These are phyloP conservation scores for Eustalomyia histrio DNA, from an alignment of 2,888 invertebrate genomes.

Conservation along the genomic window DNA sequence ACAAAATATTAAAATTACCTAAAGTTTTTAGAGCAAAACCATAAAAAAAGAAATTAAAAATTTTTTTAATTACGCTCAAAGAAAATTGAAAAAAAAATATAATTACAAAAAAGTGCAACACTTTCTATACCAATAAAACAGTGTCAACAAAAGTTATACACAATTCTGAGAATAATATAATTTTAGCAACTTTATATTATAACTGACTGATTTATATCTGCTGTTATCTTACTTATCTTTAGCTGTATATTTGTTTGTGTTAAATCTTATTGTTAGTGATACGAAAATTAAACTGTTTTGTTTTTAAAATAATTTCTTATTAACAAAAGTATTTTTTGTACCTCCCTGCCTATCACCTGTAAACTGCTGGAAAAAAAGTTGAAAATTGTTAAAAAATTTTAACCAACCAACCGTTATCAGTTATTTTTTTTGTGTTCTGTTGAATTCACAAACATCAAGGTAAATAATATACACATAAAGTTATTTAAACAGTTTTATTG, in stretches of 20 bases:
- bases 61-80: slow-evolving; percentile 45
- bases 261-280: slow-evolving; percentile 11
- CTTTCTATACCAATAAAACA: slow-evolving; percentile 11
- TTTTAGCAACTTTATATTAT: slow-evolving; percentile 9
- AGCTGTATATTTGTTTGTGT: background rate
- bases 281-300: slow-evolving; percentile 19
- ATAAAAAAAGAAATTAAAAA: slow-evolving; percentile 46
- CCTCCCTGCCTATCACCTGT: background rate
- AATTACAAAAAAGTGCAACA: slow-evolving; percentile 44
- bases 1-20: slow-evolving; percentile 34
- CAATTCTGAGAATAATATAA: background rate
- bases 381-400: slow-evolving; percentile 9
- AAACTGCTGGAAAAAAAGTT: background rate
- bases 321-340: slow-evolving; percentile 3
- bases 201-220: slow-evolving; percentile 10
- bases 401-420: slow-evolving; percentile 59
- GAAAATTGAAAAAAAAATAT: slow-evolving; percentile 26
- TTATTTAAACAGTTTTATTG: background rate
- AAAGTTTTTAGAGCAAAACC: slow-evolving; percentile 58
- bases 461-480: slow-evolving; percentile 37
- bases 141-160: slow-evolving; percentile 20
- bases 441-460: slow-evolving; percentile 53
- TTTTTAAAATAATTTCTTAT: slow-evolving; percentile 12
- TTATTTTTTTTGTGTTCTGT: slow-evolving; percentile 25
- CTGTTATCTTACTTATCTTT: slow-evolving; percentile 26